phyloP scores from a whole-genome alignment of 2,113 vertebrate genomes.

The Rousettus leschenaultii region DNA sequence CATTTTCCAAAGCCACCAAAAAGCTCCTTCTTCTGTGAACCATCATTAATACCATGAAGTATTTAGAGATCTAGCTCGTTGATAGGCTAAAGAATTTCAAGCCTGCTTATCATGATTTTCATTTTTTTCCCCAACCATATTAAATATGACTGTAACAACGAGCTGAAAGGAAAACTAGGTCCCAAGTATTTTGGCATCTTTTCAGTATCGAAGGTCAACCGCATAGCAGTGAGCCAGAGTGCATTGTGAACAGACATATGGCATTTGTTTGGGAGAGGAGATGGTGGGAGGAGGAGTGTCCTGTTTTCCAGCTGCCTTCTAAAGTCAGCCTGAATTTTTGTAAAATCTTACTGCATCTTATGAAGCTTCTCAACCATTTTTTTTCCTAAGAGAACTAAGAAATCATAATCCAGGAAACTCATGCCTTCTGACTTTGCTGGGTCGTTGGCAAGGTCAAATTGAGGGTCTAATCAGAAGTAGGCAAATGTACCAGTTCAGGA shows the following conservation, averaged over 20 bases:
- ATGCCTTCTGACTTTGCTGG: neutral
- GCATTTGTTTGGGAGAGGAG: conserved; percentile 44
- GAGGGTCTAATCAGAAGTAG: neutral
- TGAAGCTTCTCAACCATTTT: neutral
- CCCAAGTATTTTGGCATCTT: conserved; percentile 65
- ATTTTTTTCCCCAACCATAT: conserved; percentile 57
- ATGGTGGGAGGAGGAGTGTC: neutral
- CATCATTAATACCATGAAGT: conserved; percentile 17
- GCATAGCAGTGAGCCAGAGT: conserved; percentile 61
- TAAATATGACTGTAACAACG: conserved; percentile 62
- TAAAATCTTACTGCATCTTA: neutral
- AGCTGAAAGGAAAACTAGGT: conserved; percentile 73
- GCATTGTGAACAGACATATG: conserved; percentile 69
- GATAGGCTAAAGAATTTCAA: conserved; percentile 36
- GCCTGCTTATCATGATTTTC: conserved; percentile 33
- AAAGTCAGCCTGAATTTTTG: conserved; percentile 17
- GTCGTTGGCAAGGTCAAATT: neutral
- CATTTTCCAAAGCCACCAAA: conserved; percentile 1
- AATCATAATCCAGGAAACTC: neutral
- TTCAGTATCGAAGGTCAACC: conserved; percentile 72
- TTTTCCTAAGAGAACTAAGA: neutral
- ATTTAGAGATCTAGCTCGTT: neutral
- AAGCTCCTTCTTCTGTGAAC: conserved; percentile 2
- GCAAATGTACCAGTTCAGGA: neutral
- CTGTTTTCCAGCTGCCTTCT: conserved; percentile 61